Percentiles rank a stretch among this genome's conserved stretches.
These are phyloP conservation scores for Cactoblastis cactorum DNA, from an alignment of 2,888 invertebrate species.

Conservation along the genomic window DNA sequence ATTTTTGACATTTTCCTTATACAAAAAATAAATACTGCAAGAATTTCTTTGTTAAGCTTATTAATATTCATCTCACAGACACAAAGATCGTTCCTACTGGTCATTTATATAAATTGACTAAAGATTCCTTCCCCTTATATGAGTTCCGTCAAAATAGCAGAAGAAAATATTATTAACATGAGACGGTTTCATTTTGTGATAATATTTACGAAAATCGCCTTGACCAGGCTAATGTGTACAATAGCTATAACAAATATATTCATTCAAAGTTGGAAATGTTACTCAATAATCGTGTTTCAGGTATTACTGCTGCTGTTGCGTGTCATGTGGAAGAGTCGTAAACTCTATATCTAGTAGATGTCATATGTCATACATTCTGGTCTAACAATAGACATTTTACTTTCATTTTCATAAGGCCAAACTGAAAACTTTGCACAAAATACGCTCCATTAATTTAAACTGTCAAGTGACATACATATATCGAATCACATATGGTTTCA, in stretches of 20 bases:
- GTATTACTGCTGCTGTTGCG: constrained; percentile 37
- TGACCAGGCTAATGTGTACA: constrained; percentile 64
- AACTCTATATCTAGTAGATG: constrained; percentile 8
- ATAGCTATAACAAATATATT: constrained; percentile 68
- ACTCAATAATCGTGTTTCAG: constrained; percentile 55
- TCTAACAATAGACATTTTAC: constrained; percentile 12
- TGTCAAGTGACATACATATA: background rate
- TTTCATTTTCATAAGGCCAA: constrained; percentile 7
- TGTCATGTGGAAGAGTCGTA: constrained; percentile 16
- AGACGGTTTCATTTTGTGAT: constrained; percentile 37
- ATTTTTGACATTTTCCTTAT: background rate
- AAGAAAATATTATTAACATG: constrained; percentile 29
- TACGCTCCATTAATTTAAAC: background rate
- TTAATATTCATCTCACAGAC: constrained; percentile 8
- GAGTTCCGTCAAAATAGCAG: background rate
- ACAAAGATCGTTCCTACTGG: background rate
- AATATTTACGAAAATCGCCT: constrained; percentile 66
- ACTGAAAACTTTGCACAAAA: background rate
- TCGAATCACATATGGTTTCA: constrained; percentile 19
- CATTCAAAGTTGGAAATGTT: constrained; percentile 55
- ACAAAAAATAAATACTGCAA: constrained; percentile 10
- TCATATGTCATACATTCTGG: constrained; percentile 11
- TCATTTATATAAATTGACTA: constrained; percentile 3
- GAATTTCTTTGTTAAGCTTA: constrained; percentile 1
- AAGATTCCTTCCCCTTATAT: background rate